Conservation (phyloP, 2,797 vertebrate species). For the Fistularia tabacaria region DNA sequence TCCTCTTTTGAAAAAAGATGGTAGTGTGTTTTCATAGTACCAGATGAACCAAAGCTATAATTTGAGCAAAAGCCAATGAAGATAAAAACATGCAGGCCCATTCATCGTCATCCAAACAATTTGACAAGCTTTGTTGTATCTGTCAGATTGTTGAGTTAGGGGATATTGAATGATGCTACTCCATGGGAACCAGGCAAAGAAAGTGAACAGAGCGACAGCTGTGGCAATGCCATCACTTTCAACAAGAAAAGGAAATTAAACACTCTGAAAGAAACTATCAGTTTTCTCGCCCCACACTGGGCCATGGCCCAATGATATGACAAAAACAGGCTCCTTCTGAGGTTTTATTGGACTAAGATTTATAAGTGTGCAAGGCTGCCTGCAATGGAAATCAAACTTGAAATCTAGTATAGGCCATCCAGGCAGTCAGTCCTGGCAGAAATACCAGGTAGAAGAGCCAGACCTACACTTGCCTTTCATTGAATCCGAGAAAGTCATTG, state of each 20-base stretch:
- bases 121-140: slow-evolving; percentile 43
- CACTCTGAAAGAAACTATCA: slow-evolving; percentile 33
- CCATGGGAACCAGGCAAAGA: slow-evolving; percentile 36
- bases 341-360: slow-evolving; percentile 47
- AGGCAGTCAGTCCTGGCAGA: too few relatives aligned
- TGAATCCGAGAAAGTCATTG: slow-evolving; percentile 39
- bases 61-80: slow-evolving; percentile 27
- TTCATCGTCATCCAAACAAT: slow-evolving; percentile 40
- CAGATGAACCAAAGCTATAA: slow-evolving; percentile 19
- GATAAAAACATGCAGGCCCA: slow-evolving; percentile 29
- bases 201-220: slow-evolving; percentile 46
- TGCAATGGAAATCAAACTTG: slow-evolving; percentile 71
- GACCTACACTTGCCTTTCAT: slow-evolving; percentile 49
- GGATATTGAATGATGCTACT: slow-evolving; percentile 26
- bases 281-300: slow-evolving; percentile 28
- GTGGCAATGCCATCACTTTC: slow-evolving; percentile 63
- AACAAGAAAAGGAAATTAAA: slow-evolving; percentile 66
- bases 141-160: slow-evolving; percentile 34
- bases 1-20: slow-evolving; percentile 16
- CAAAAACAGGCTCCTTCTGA: slow-evolving; percentile 55
- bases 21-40: slow-evolving; percentile 21
- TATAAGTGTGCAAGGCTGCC: slow-evolving; percentile 42
- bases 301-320: slow-evolving; percentile 43
- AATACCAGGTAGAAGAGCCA: slow-evolving; percentile 51
- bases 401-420: slow-evolving; percentile 51